Evolutionary conservation across 2,888 invertebrate genomes (phyloP).

Genomic region (Zaprionus lineosus): DNA sequence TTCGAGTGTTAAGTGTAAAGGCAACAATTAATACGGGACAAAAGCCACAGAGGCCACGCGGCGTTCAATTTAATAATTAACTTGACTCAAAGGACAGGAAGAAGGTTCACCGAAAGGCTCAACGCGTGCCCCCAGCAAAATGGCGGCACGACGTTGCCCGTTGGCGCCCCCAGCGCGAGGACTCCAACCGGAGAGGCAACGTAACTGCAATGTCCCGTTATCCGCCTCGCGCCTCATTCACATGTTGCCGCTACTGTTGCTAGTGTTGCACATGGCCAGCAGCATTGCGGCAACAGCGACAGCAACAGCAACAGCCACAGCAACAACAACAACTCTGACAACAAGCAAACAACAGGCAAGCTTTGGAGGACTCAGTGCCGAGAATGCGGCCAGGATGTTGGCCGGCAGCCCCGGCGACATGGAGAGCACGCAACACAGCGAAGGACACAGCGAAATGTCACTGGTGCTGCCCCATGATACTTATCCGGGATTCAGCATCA

Average conservation of each 20-base stretch:
- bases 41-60: not conserved
- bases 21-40: slow-evolving; percentile 37
- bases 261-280: slow-evolving; percentile 9
- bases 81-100: not conserved
- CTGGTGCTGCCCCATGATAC: slow-evolving; percentile 93
- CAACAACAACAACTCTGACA: slow-evolving; percentile 12
- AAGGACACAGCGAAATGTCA: slow-evolving; percentile 79
- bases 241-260: slow-evolving; percentile 18
- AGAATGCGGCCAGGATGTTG: slow-evolving; percentile 78
- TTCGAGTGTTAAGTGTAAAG: slow-evolving; percentile 53
- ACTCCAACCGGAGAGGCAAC: slow-evolving; percentile 32
- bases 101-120: slow-evolving; percentile 4
- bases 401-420: slow-evolving; percentile 67
- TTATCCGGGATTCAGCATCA: slow-evolving; percentile 93
- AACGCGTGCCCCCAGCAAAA: slow-evolving; percentile 72
- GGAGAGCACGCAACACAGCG: slow-evolving; percentile 30
- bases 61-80: slow-evolving; percentile 36
- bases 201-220: slow-evolving; percentile 14
- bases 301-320: slow-evolving; percentile 15
- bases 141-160: slow-evolving; percentile 79
- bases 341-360: slow-evolving; percentile 23
- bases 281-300: slow-evolving; percentile 4
- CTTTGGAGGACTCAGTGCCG: slow-evolving; percentile 68
- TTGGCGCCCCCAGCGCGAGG: slow-evolving; percentile 46
- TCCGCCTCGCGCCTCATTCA: slow-evolving; percentile 24